A percentile compares a stretch with the other conserved stretches of the same genome.
Evolutionary conservation across 2,113 vertebrate genomes (phyloP).

Genomic region (Scortum barcoo): DNA sequence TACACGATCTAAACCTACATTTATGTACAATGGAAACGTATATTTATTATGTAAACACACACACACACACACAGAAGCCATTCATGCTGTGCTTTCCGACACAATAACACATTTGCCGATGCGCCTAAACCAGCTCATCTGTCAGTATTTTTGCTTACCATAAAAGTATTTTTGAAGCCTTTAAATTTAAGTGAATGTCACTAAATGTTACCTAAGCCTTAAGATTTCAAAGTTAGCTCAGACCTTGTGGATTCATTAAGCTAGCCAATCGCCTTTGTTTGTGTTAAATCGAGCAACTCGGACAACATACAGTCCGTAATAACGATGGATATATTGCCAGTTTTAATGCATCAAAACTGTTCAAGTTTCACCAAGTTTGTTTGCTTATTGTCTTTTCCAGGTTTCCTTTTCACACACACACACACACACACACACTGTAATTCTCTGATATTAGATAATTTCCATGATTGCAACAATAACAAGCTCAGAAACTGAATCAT

Average conservation of each 20-base stretch:
- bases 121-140: conserved; percentile 17
- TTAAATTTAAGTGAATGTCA: conserved; percentile 16
- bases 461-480: neutral
- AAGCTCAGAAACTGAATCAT: too few species aligned
- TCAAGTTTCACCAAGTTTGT: too few species aligned
- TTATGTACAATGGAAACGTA: neutral
- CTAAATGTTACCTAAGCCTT: conserved; percentile 27
- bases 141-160: conserved; percentile 17
- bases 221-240: conserved; percentile 8
- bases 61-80: neutral
- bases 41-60: conserved; percentile 13
- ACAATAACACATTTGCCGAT: neutral
- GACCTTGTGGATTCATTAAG: neutral
- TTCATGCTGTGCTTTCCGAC: neutral
- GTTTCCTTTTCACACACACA: too few species aligned
- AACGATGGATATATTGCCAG: neutral
- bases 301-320: neutral
- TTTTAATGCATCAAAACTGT: neutral
- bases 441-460: neutral
- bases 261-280: conserved; percentile 1
- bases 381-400: too few species aligned
- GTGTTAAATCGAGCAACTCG: neutral
- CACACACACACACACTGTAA: neutral
- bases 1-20: neutral
- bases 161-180: conserved; percentile 22